Evolutionary conservation across 2,113 vertebrate species (phyloP), one percentile per base, ranked within the genome.

Genomic region (Lonchura striata): DNA sequence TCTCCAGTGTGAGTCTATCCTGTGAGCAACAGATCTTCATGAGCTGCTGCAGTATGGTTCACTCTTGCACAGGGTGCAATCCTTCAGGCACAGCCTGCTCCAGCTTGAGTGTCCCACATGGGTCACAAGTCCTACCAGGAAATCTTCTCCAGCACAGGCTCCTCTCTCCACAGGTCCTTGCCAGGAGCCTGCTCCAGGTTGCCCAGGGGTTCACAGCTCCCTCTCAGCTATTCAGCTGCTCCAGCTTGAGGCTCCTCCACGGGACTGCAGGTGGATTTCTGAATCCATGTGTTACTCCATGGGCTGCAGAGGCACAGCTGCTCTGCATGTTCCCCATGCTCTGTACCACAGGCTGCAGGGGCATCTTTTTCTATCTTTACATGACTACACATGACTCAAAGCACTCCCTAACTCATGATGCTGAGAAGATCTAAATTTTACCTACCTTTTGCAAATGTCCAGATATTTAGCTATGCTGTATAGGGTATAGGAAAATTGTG

Each of bases 221-320:
- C 9, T 46, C 35, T 47, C 24, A 10, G 57, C 7, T 23, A 56
- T 41, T 11, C 30, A 31, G 24, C 39, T 49, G 21, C 35, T 56
- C 42, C 1, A 1, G 21, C 3, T 0, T 47, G 24, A 13, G 35
- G 22, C 16, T 49, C 30, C 56, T 63, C 49, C 41, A 18, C 0
- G 0, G 41, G 28, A 9, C 19, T 54, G 54, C 24, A 64, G 41
- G 35, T 27, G 35, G 21, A 49, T 22, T 11, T 56, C 57, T 31
- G 21, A 11, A 35, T 35, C 17, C 31, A 17, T 31, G 11, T 31
- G 42, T 2, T 41, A 21, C 35, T 65, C 22, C 14, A 11, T 8
- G n/a, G 41, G 27, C 76, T 64, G 17, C 31, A 21, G 23, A 1
- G 12, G 10, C 42, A 72, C 37, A 35, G 12, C 21, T 59, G 24